phyloP scores from a whole-genome alignment of 2,113 vertebrate genomes.

The Phalacrocorax pelagicus region DNA sequence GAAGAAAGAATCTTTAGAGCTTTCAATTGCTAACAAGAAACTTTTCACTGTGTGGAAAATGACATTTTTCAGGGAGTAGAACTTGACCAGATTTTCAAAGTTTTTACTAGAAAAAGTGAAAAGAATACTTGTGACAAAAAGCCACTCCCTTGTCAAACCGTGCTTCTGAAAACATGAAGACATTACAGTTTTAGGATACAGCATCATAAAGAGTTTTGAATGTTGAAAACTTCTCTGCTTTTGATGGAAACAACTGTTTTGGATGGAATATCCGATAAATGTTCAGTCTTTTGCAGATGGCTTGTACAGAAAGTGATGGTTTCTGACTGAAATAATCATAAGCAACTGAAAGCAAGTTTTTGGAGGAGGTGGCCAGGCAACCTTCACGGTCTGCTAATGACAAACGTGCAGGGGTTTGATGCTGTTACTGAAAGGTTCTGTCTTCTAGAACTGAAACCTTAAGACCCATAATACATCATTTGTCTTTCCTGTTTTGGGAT shows the following conservation, averaged over 20 bases:
- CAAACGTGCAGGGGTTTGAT: not conserved
- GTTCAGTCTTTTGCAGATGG: not conserved
- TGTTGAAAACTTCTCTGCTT: not conserved
- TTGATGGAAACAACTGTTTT: not conserved
- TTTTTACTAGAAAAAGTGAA: not conserved
- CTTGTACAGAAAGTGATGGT: not conserved
- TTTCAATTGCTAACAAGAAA: not conserved
- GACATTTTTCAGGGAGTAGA: not conserved
- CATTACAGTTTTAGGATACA: not conserved
- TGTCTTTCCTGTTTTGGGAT: not conserved
- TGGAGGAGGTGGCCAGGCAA: not conserved
- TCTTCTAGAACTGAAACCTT: not conserved
- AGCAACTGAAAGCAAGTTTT: not conserved
- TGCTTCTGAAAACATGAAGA: not conserved
- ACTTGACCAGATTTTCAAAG: rapidly evolving
- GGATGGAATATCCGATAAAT: not conserved
- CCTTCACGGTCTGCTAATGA: not conserved
- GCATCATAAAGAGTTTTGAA: not conserved
- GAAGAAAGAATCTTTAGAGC: not conserved
- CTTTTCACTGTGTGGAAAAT: not conserved
- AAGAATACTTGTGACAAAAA: not conserved
- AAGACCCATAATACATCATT: not conserved
- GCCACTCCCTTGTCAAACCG: not conserved
- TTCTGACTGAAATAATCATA: not conserved
- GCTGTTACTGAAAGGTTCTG: not conserved